These are phyloP conservation scores for Ruditapes philippinarum DNA, from an alignment of 1,140 invertebrate species.

Conservation along the genomic window DNA sequence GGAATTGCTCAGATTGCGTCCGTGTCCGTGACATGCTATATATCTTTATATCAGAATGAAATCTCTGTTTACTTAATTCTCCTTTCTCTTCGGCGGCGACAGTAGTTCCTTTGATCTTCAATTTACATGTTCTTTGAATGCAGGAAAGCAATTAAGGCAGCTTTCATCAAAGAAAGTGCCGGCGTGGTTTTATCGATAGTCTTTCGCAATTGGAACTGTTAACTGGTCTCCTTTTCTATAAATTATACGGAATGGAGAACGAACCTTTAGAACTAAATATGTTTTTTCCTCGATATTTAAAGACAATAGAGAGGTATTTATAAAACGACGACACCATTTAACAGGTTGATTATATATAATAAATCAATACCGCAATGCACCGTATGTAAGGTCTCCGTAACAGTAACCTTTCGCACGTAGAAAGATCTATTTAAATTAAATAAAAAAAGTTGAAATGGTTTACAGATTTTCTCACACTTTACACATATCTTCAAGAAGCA, in stretches of 20 bases:
- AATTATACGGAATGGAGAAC: background rate
- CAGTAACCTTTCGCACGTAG: too few relatives aligned
- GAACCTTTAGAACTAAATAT: background rate
- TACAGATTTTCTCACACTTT: too few relatives aligned
- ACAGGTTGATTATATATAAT: too few relatives aligned
- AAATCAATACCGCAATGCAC: too few relatives aligned
- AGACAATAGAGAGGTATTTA: too few relatives aligned
- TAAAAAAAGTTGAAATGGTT: too few relatives aligned
- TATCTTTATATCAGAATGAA: background rate
- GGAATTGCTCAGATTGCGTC: background rate
- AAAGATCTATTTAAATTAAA: too few relatives aligned
- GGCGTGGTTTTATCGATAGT: constrained; percentile 6
- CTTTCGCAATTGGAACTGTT: background rate
- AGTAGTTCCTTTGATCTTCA: constrained; percentile 33
- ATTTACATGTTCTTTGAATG: constrained; percentile 42
- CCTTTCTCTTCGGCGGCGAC: constrained; percentile 4
- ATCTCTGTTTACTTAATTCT: constrained; percentile 20
- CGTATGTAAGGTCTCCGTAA: too few relatives aligned
- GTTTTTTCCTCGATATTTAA: too few relatives aligned
- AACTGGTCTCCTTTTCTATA: background rate
- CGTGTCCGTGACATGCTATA: background rate
- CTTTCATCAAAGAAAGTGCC: constrained; percentile 20
- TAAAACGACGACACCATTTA: too few relatives aligned
- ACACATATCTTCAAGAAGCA: too few relatives aligned
- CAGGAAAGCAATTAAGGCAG: constrained; percentile 38